Evolutionary conservation across 2,797 vertebrate species (phyloP), one percentile per base, ranked within the genome.

Genomic region (Lerista edwardsae): DNA sequence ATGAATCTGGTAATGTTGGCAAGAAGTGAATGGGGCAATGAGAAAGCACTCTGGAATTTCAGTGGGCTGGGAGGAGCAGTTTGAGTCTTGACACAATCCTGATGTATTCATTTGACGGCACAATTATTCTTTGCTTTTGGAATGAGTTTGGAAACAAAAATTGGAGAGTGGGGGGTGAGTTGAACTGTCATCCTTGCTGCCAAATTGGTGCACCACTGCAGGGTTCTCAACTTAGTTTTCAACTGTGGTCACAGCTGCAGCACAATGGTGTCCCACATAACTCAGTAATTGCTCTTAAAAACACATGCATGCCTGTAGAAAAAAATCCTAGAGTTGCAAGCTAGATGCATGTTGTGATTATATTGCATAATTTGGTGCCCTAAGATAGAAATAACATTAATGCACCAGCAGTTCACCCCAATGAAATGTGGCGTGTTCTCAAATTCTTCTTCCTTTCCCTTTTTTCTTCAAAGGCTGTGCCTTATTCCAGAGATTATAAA

Each of bases 401-500:
- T 55, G 51, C 51, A 55, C 51, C 51, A 8, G 17, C 9, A 34
- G 10, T 41, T 78, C 27, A 2, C 34, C 39, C 23, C 27, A 39
- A 5, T 29, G 17, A 23, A 31, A 15, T 6, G 11, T n/a, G 14
- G 19, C 2, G 5, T 44, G 27, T 9, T 65, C 59, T 85, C 14
- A 72, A 36, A 11, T 1, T 19, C 2, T 39, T 64, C 44, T 72
- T 31, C 3, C 2, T 9, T 7, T 1, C 0, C 14, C 47, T 62
- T n/a, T 31, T 3, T 4, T 72, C 31, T 62, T 23, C 76, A 5
- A 90, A 99, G 98, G 98, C 98, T 76, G 98, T 99, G 96, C 98
- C 98, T 96, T 99, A 99, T 94, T 99, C 98, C 95, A 97, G 98
- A 95, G 98, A 99, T 94, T 99, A 99, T 91, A 99, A 99, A 91